A percentile compares a stretch with the other conserved stretches of the same genome.
Evolutionary conservation across 1,140 invertebrate species (phyloP).

Genomic region (Penaeus chinensis): DNA sequence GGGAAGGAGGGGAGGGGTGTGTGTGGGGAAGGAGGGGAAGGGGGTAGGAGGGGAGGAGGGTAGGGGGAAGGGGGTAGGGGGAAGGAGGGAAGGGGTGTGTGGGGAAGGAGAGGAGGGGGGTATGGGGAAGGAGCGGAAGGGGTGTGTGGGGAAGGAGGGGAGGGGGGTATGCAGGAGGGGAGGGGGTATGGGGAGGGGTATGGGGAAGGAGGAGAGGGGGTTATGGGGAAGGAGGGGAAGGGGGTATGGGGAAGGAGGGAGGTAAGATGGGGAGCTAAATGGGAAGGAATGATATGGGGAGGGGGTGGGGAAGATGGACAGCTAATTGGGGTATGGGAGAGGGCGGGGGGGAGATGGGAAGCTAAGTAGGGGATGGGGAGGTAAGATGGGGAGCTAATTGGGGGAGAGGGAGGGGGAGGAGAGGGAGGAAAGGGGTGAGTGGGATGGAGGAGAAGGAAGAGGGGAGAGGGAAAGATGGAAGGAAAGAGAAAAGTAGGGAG

Average conservation of each 20-base stretch:
- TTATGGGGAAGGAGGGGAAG: not conserved
- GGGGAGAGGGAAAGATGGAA: not conserved
- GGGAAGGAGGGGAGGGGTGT: not conserved
- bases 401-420: not conserved
- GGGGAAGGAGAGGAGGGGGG: not conserved
- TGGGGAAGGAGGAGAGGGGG: not conserved
- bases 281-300: slow-evolving; percentile 1
- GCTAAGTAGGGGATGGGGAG: not conserved
- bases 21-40: not conserved
- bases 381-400: not conserved
- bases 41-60: not conserved
- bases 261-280: not conserved
- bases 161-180: not conserved
- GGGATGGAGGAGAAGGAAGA: not conserved
- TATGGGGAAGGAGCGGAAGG: too few species aligned
- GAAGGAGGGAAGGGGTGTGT: not conserved
- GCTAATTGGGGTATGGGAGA: slow-evolving; percentile 5
- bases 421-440: not conserved
- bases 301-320: slow-evolving; percentile 1
- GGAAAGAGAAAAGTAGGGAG: not conserved
- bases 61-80: not conserved
- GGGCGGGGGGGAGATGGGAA: not conserved
- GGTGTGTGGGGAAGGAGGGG: too few species aligned
- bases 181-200: not conserved
- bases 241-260: not conserved